These are phyloP conservation scores for Notothenia coriiceps DNA, from an alignment of 2,113 vertebrate genomes.

Conservation along the genomic window DNA sequence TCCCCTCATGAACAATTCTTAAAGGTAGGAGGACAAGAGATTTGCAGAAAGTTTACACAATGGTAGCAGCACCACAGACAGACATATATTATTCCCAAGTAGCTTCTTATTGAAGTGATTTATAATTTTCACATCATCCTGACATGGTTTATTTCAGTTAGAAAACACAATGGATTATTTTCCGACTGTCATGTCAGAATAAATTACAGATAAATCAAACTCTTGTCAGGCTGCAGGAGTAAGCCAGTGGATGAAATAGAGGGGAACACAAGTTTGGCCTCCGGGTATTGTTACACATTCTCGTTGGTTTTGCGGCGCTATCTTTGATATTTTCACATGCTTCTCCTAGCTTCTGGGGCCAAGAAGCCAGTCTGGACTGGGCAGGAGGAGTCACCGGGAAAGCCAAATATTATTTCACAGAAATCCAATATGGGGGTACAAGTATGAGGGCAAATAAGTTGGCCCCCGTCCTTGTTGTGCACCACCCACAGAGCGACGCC, in stretches of 20 bases:
- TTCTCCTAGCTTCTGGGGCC: constrained; percentile 48
- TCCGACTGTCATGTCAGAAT: constrained; percentile 37
- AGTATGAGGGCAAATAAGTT: constrained; percentile 78
- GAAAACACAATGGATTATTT: constrained; percentile 41
- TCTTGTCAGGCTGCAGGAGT: constrained; percentile 29
- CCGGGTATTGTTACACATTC: constrained; percentile 69
- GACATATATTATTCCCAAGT: constrained; percentile 42
- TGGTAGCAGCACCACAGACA: constrained; percentile 3
- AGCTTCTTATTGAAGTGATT: constrained; percentile 42
- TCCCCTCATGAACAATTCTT: constrained; percentile 38
- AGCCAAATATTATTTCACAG: constrained; percentile 80
- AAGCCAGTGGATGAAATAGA: constrained; percentile 41
- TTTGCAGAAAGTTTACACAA: constrained; percentile 13
- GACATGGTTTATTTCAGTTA: constrained; percentile 51
- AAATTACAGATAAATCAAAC: constrained; percentile 60
- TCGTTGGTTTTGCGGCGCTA: constrained; percentile 55
- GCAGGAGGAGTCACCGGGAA: constrained; percentile 64
- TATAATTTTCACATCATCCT: constrained; percentile 39
- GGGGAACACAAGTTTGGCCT: constrained; percentile 51
- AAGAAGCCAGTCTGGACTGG: constrained; percentile 55
- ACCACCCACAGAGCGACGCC: constrained; percentile 73
- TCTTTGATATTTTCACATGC: constrained; percentile 71
- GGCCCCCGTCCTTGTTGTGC: constrained; percentile 54
- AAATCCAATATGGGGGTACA: constrained; percentile 78
- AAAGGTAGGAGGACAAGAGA: constrained; percentile 15